Base-by-base conservation (phyloP, 2,797 vertebrate species). In the Mus spretus region DNA sequence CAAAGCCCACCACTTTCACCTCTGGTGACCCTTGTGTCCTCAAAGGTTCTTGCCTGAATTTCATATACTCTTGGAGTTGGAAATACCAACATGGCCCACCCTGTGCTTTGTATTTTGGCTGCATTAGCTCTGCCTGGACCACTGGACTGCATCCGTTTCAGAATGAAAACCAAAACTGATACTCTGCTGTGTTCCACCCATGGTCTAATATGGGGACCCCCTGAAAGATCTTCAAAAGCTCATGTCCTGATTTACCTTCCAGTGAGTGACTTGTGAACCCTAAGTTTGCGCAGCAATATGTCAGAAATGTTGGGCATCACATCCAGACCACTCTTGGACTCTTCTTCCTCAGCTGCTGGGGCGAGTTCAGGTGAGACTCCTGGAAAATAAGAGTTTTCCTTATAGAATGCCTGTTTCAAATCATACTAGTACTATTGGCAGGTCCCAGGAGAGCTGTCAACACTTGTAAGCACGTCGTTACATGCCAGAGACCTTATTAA, bases 281-380 rank as follows among this genome's bases (percentile, higher is more conserved):
- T 99, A n/a, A 99, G 99, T 97, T 99, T 99, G 93, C 99, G 98
- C 85, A 99, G 99, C 99, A 99, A 98, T 74, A 99, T 94, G n/a
- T 99, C 99, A 84, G 99, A 99, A 98, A 99, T 99, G 98, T 99
- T 99, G 63, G 99, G 99, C 99, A 99, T 99, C 92, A 99, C 99
- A 15, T 99, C 99, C 15, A 98, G 98, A 95, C 98, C 99, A 90
- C 97, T 98, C 97, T 99, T 99, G 1, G 95, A 50, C 77, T 99
- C 99, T 93, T 99, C 99, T 22, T 98, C 99, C 97, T 98, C 97
- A 65, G 97, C 94, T 84, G 96, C 97, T 31, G 98, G 97, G 57
- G 98, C 98, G 4, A 98, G 97, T 47, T 98, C 98, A 65, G 98
- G 98, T 96, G 98, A 98, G 74, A 97, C 84, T 80, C 99, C 99